Percentiles rank a stretch among this genome's conserved stretches.
Conservation (phyloP, 2,797 vertebrate genomes). For the Scarus forsteni region DNA sequence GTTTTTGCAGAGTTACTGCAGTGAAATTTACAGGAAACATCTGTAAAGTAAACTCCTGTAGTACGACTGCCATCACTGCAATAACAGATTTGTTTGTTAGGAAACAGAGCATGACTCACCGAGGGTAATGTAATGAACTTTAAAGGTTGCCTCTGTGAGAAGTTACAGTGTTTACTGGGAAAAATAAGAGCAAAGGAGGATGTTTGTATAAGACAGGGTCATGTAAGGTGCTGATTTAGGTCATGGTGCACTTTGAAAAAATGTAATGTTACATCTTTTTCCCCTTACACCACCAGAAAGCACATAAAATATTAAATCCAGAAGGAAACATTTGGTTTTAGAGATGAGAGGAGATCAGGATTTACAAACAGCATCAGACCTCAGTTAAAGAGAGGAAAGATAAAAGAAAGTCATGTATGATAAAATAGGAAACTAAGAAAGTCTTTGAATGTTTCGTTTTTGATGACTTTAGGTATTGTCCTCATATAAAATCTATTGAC, state of each 20-base stretch:
- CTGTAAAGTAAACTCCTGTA: conserved; percentile 15
- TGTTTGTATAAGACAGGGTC: conserved; percentile 11
- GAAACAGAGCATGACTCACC: conserved; percentile 49
- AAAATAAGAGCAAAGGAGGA: conserved; percentile 18
- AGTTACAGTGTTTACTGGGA: conserved; percentile 17
- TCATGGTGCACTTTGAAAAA: background rate
- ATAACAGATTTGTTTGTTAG: conserved; percentile 36
- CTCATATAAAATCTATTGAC: background rate
- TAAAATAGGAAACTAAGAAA: background rate
- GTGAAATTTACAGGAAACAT: conserved; percentile 32
- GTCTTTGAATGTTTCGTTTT: background rate
- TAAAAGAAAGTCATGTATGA: background rate
- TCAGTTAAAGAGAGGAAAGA: background rate
- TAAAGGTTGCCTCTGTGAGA: conserved; percentile 27
- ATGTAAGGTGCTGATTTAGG: conserved; percentile 2
- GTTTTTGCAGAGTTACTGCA: background rate
- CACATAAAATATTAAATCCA: conserved; percentile 24
- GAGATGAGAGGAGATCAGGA: conserved; percentile 1
- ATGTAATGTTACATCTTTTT: background rate
- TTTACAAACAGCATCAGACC: conserved; percentile 2
- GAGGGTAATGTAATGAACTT: conserved; percentile 20
- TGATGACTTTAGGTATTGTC: background rate
- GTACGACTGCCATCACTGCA: conserved; percentile 19
- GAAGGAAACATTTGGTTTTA: conserved; percentile 2
- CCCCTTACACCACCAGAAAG: conserved; percentile 3